Conservation (phyloP, 2,797 vertebrate species). For the Sebastes oblongus region DNA sequence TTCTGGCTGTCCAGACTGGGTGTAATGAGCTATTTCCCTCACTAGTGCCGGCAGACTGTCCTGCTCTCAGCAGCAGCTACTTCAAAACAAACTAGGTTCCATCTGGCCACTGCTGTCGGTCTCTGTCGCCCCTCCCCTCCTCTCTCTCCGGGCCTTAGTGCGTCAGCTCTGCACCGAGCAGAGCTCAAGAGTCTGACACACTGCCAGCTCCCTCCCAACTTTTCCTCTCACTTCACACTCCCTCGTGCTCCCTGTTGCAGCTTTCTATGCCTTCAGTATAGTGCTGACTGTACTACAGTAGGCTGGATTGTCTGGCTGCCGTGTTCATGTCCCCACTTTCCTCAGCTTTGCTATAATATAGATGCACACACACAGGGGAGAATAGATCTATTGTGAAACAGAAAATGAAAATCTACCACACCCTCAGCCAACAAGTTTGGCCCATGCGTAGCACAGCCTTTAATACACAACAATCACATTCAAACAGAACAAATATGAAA, state of each 20-base stretch:
- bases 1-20: slow-evolving; percentile 13
- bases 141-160: slow-evolving; percentile 64
- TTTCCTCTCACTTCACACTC: slow-evolving; percentile 49
- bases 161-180: slow-evolving; percentile 80
- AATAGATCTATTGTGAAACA: slow-evolving; percentile 59
- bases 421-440: slow-evolving; percentile 60
- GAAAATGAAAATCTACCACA: slow-evolving; percentile 53
- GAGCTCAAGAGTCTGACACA: slow-evolving; percentile 68
- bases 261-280: background rate
- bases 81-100: slow-evolving; percentile 76
- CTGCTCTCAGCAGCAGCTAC: slow-evolving; percentile 56
- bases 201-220: slow-evolving; percentile 78
- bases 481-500: slow-evolving; percentile 72
- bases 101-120: slow-evolving; percentile 68
- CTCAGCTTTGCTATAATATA: slow-evolving; percentile 22
- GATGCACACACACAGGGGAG: slow-evolving; percentile 16
- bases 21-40: slow-evolving; percentile 34
- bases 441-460: slow-evolving; percentile 57
- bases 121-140: slow-evolving; percentile 36
- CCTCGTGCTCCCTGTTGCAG: slow-evolving; percentile 36
- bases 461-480: slow-evolving; percentile 73
- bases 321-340: slow-evolving; percentile 8
- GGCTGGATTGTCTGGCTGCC: slow-evolving; percentile 26
- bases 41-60: slow-evolving; percentile 20
- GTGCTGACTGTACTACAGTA: slow-evolving; percentile 28